Percentiles rank a stretch among this genome's conserved stretches.
Conservation (phyloP, 2,888 invertebrate species). For the Alsophila aescularia region DNA sequence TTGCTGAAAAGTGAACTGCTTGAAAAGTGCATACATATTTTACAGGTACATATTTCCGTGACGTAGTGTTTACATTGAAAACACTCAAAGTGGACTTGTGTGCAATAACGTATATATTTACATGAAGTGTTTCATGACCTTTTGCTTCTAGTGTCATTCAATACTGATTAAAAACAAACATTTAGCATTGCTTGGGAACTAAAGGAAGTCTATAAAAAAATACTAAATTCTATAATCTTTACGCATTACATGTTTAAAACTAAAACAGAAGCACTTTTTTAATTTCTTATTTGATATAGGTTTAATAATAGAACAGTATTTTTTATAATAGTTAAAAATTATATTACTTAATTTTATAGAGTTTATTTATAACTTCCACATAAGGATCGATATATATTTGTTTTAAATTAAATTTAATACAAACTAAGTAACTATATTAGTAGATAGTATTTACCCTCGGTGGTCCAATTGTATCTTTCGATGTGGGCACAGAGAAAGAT, state of each 20-base stretch:
- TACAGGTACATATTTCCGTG: neutral
- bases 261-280: neutral
- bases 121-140: neutral
- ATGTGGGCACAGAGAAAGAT: constrained; percentile 96
- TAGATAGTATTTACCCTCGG: constrained; percentile 72
- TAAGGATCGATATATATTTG: neutral
- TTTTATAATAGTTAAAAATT: too few species aligned
- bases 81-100: neutral
- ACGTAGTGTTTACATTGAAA: neutral
- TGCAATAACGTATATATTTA: neutral
- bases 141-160: neutral
- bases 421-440: neutral
- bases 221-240: neutral
- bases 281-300: neutral
- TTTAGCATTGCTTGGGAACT: constrained; percentile 15
- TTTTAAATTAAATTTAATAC: neutral
- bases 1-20: neutral
- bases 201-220: constrained; percentile 8
- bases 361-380: neutral
- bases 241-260: neutral
- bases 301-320: neutral
- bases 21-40: neutral
- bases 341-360: neutral
- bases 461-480: constrained; percentile 88
- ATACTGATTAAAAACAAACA: neutral